phyloP scores from a whole-genome alignment of 2,113 vertebrate species.

The Zingel zingel region DNA sequence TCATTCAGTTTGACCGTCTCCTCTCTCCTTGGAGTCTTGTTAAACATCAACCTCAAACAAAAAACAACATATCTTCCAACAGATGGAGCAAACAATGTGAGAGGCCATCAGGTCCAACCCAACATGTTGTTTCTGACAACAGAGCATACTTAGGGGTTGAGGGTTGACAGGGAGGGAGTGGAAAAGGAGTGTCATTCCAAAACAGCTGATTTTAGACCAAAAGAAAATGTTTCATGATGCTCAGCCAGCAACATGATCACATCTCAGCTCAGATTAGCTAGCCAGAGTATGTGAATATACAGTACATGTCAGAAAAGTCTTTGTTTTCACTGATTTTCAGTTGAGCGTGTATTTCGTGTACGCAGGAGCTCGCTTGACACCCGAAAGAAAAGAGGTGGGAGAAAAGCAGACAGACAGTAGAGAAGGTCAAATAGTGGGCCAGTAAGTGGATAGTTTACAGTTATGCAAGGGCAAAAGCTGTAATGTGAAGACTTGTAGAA shows the following conservation, averaged over 20 bases:
- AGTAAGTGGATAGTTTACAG: slow-evolving; percentile 43
- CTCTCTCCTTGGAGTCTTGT: slow-evolving; percentile 51
- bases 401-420: slow-evolving; percentile 45
- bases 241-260: background rate
- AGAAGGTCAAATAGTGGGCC: slow-evolving; percentile 48
- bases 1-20: slow-evolving; percentile 41
- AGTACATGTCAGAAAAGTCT: background rate
- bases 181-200: slow-evolving; percentile 53
- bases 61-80: slow-evolving; percentile 50
- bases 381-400: slow-evolving; percentile 52
- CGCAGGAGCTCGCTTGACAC: slow-evolving; percentile 30
- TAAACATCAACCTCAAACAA: slow-evolving; percentile 60
- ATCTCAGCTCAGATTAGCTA: background rate
- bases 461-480: slow-evolving; percentile 47
- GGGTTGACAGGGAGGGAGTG: slow-evolving; percentile 56
- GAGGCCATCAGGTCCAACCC: slow-evolving; percentile 60
- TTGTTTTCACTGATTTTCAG: slow-evolving; percentile 28
- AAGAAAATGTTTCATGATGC: slow-evolving; percentile 15
- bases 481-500: slow-evolving; percentile 38
- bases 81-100: slow-evolving; percentile 64
- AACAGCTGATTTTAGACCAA: slow-evolving; percentile 33
- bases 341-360: slow-evolving; percentile 10
- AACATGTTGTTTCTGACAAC: slow-evolving; percentile 74
- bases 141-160: slow-evolving; percentile 55
- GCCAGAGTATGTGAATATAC: background rate